Evolutionary conservation across 2,888 invertebrate genomes (phyloP), one percentile per base, ranked within the genome.

Genomic region (Microplitis manilae): DNA sequence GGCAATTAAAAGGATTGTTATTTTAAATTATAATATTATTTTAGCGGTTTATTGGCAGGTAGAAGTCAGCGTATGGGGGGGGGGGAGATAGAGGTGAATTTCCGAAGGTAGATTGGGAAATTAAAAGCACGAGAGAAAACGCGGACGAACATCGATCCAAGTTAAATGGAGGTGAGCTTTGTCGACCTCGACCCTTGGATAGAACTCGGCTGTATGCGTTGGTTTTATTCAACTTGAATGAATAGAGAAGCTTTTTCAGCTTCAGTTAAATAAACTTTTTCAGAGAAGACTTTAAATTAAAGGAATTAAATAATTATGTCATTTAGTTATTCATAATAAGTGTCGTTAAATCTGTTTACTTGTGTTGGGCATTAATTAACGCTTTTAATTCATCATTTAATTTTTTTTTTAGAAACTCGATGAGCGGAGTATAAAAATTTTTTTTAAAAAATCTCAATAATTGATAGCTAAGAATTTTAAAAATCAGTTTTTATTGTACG

Each of bases 91-190:
- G 41, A 17, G 41, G 30, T 70, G 39, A 72, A 72, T 72, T 72
- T 72, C 61, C 71, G 68, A 38, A 41, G 70, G 62, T 41, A 17
- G 70, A 60, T 70, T 38, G 61, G 68, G 71, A 71, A 71, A 76
- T 76, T 76, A 71, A 76, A 71, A 76, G 76, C 67, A 76, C 67
- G 30, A 70, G 65, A 76, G 76, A 76, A 76, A 76, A 70, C 70
- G 69, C 39, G 69, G 30, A 30, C 30, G 30, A 75, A 64, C 76
- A 76, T 76, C 71, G 76, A 76, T 76, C 76, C 76, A 60, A 71
- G 64, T 64, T 17, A 39, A 71, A 71, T 65, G 64, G 60, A 30
- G 30, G 30, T 50, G 71, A 65, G 68, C 67, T 68, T 41, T 15
- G 20, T 67, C 65, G 73, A 65, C 65, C 65, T 73, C 65, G 40